phyloP scores from a whole-genome alignment of 1,140 invertebrate species.

The Drosophila busckii region DNA sequence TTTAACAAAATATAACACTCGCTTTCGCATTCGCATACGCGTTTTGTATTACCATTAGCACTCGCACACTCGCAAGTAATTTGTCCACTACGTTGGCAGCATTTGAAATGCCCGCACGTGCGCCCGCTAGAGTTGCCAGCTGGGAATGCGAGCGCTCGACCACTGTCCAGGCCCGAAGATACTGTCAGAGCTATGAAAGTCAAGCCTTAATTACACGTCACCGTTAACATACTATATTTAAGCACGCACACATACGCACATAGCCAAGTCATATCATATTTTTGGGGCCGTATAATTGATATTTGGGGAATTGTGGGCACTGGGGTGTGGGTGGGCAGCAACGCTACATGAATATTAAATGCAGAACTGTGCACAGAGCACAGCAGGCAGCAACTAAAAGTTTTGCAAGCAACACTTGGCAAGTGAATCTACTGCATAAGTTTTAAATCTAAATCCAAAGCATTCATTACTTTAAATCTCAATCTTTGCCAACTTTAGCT shows the following conservation, averaged over 20 bases:
- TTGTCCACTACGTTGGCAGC: slow-evolving; percentile 67
- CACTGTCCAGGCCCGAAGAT: slow-evolving; percentile 9
- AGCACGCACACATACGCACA: not conserved
- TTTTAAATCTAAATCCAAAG: too few species aligned
- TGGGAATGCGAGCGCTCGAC: slow-evolving; percentile 18
- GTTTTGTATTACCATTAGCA: slow-evolving; percentile 58
- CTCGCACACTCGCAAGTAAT: slow-evolving; percentile 55
- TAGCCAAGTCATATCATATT: slow-evolving; percentile 45
- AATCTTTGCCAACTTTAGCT: slow-evolving; percentile 5
- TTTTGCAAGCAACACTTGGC: too few species aligned
- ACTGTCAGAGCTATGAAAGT: not conserved
- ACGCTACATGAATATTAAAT: slow-evolving; percentile 68
- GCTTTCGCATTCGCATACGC: slow-evolving; percentile 59
- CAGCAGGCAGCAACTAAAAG: slow-evolving; percentile 5
- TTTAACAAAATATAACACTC: slow-evolving; percentile 70
- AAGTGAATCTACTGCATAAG: too few species aligned
- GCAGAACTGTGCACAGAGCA: not conserved
- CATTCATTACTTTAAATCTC: too few species aligned
- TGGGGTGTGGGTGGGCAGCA: slow-evolving; percentile 16
- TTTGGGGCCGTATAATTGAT: slow-evolving; percentile 65
- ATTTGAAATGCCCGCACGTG: slow-evolving; percentile 48
- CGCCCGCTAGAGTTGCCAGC: slow-evolving; percentile 8
- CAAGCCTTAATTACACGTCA: slow-evolving; percentile 65
- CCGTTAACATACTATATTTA: slow-evolving; percentile 37
- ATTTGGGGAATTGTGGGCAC: slow-evolving; percentile 59